Evolutionary conservation across 2,888 invertebrate genomes (phyloP), one percentile per base, ranked within the genome.

Genomic region (Trissolcus japonicus): DNA sequence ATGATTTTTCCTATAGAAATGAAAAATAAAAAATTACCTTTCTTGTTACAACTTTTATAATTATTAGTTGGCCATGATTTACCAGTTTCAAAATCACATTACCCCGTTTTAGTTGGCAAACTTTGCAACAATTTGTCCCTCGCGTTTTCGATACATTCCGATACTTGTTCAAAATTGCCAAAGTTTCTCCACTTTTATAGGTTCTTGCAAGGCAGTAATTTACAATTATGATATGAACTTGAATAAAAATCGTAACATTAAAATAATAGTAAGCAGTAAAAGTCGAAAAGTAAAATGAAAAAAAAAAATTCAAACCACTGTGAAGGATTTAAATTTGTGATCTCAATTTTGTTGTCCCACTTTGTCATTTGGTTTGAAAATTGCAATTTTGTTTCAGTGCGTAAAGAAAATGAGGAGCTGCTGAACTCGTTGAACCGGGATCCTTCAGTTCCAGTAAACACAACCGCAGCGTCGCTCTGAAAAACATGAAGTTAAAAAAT

Each of bases 341-440:
- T 51, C 21, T 19, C 11, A 16, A 13, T 16, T 14, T 46, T 14
- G 17, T 51, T 51, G 11, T 21, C 1, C 14, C 14, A 1, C 13
- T 51, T 17, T 9, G 50, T 46, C 53, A 7, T 25, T 59, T 46
- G 53, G 16, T 50, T 54, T 68, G 46, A 61, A 43, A 60, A 53
- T n/a, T 60, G 43, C 40, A 21, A 51, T 72, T 91, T 90, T 90
- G 90, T 92, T 92, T 82, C 93, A 96, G 96, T 96, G 89, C 94
- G 95, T 84, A 94, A 94, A 91, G 95, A 96, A 91, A 96, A 96
- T 91, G 95, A 95, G 91, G 94, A 95, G 90, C 91, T 95, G 90
- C 92, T 95, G 91, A 95, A 95, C 90, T 94, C 94, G 84, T 91
- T 94, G 89, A 94, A 94, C 90, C 87, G 88, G 69, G 87, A 87